Evolutionary conservation across 2,888 invertebrate genomes (phyloP), one percentile per base, ranked within the genome.

Genomic region (Orchesella flavescens): DNA sequence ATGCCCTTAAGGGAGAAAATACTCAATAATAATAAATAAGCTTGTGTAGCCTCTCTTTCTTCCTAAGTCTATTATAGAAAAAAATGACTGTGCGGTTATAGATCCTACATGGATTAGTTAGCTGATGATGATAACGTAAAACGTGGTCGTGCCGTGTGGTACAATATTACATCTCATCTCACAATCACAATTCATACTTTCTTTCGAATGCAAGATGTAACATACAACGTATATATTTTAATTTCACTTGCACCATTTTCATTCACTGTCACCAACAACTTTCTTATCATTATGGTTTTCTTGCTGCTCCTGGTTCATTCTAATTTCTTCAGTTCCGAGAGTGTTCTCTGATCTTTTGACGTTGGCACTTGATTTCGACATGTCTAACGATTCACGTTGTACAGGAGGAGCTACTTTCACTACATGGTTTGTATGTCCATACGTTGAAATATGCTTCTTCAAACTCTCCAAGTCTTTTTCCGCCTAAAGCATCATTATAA

Each of bases 381-480:
- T 23, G 7, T 80, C 65, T 43, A 43, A n/a, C 13, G 66, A 13
- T 9, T 49, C 61, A 0, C 43, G 57, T 1, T 55, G 23, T 43
- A 66, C 43, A 5, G 68, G 73, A 34, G 34, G 34, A 34, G 34
- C 34, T 34, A 34, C 34, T 17, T 73, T 80, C 12, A 75, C 43
- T 13, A 61, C 61, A 19, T 44, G 23, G 43, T 57, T 63, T 0
- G 23, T 34, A 7, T 2, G 71, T 43, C 75, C 82, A 21, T 82
- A 82, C 0, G 59, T 75, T 19, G 76, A 83, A 66, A 88, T 85
- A 43, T 87, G 87, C 55, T 80, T 83, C 53, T 87, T 87, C 21
- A 88, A 77, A 44, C 81, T 79, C 69, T 88, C 86, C 84, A 88
- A 84, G 69, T 88, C 88, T 46, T 84, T 83, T 68, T 88, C 88